phyloP scores from a whole-genome alignment of 2,888 invertebrate species.

The Nephrotoma appendiculata region DNA sequence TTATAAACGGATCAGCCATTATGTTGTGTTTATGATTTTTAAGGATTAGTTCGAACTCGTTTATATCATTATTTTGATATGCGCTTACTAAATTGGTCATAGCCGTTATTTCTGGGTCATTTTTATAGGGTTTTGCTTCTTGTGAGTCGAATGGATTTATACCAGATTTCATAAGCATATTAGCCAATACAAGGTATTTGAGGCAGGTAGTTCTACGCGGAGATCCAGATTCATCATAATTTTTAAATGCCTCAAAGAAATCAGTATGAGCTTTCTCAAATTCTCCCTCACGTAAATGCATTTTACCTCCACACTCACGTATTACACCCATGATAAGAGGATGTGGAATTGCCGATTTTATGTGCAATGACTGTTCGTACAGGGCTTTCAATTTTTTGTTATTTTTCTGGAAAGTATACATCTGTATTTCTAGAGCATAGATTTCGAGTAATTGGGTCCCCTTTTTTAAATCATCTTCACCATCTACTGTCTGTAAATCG shows the following conservation, averaged over 20 bases:
- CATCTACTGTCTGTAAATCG: conserved; percentile 72
- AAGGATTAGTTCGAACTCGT: conserved; percentile 92
- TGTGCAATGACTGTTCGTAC: conserved; percentile 95
- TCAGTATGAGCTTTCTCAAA: conserved; percentile 98
- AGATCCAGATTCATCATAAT: conserved; percentile 98
- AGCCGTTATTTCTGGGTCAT: conserved; percentile 96
- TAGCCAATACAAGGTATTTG: conserved; percentile 94
- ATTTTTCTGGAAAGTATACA: conserved; percentile 99
- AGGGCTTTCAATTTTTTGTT: conserved; percentile 93
- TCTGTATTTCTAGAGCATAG: conserved; percentile 97
- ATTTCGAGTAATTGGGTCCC: conserved; percentile 96
- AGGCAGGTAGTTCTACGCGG: conserved; percentile 92
- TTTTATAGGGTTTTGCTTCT: conserved; percentile 99
- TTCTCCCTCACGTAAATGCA: conserved; percentile 97
- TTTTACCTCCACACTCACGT: conserved; percentile 98
- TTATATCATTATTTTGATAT: conserved; percentile 97
- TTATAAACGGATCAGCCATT: conserved; percentile 98
- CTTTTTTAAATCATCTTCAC: conserved; percentile 94
- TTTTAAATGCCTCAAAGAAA: conserved; percentile 99
- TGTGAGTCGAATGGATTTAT: conserved; percentile 99
- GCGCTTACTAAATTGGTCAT: conserved; percentile 97
- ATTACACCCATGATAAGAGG: conserved; percentile 99
- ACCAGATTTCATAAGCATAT: conserved; percentile 99
- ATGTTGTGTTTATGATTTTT: conserved; percentile 88
- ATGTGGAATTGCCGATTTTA: conserved; percentile 99